These are phyloP conservation scores for Brevipalpus yothersi DNA, from an alignment of 1,140 invertebrate genomes.

Conservation along the genomic window DNA sequence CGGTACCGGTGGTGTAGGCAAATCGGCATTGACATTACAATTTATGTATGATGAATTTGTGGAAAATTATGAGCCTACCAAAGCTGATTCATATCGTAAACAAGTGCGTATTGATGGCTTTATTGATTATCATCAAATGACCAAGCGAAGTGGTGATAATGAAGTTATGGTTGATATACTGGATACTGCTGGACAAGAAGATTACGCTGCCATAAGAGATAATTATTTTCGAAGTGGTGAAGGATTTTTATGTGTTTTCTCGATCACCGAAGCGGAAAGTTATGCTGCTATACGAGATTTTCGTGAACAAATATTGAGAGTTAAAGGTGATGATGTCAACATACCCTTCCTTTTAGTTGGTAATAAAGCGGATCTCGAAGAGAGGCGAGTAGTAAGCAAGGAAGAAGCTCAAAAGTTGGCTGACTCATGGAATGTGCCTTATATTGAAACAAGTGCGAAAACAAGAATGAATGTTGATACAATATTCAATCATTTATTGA, in stretches of 20 bases:
- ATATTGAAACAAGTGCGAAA: slow-evolving; percentile 97
- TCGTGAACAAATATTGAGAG: slow-evolving; percentile 92
- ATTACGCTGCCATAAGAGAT: slow-evolving; percentile 93
- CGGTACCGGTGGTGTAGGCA: slow-evolving; percentile 31
- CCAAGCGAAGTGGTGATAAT: slow-evolving; percentile 40
- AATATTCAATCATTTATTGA: slow-evolving; percentile 28
- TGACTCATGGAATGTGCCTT: slow-evolving; percentile 81
- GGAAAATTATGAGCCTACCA: slow-evolving; percentile 98
- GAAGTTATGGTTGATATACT: slow-evolving; percentile 95
- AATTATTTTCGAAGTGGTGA: slow-evolving; percentile 98
- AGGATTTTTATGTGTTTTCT: slow-evolving; percentile 97
- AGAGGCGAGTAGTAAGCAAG: slow-evolving; percentile 62
- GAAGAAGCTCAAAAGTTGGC: slow-evolving; percentile 66
- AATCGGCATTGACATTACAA: slow-evolving; percentile 31
- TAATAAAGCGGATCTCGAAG: slow-evolving; percentile 90
- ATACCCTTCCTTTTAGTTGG: slow-evolving; percentile 86
- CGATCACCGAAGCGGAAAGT: slow-evolving; percentile 94
- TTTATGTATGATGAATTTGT: slow-evolving; percentile 61
- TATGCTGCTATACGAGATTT: slow-evolving; percentile 97
- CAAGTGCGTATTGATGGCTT: slow-evolving; percentile 35
- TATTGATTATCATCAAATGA: slow-evolving; percentile 85
- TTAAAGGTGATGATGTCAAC: slow-evolving; percentile 43
- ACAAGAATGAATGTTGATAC: slow-evolving; percentile 85
- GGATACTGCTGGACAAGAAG: slow-evolving; percentile 88
- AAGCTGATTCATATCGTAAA: slow-evolving; percentile 97